Evolutionary conservation across 2,888 invertebrate genomes (phyloP).

Genomic region (Megalurothrips usitatus): DNA sequence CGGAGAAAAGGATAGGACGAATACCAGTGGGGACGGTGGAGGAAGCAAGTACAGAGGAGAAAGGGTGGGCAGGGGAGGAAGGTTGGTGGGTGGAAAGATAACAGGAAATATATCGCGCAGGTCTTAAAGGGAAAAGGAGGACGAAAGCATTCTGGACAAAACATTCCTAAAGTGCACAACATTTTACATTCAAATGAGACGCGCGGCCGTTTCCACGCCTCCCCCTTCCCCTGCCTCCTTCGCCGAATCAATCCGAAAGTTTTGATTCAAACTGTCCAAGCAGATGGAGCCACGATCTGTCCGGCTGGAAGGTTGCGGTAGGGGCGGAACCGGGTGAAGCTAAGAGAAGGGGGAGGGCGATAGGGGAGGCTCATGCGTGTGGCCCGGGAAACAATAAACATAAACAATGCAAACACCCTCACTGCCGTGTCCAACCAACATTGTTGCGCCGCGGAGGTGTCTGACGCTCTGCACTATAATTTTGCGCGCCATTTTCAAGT

Average conservation of each 20-base stretch:
- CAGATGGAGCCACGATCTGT: not conserved
- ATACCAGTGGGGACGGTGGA: too few relatives aligned
- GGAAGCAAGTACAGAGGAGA: too few relatives aligned
- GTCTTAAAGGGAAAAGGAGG: conserved; percentile 10
- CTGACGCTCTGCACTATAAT: conserved; percentile 7
- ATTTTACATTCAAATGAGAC: conserved; percentile 14
- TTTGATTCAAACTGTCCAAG: not conserved
- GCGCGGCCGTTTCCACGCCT: not conserved
- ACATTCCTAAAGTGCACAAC: not conserved
- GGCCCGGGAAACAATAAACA: not conserved
- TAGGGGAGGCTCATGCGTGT: not conserved
- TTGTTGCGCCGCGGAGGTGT: conserved; percentile 13
- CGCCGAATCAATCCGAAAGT: not conserved
- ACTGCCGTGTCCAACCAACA: conserved; percentile 8
- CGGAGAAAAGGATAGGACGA: not conserved
- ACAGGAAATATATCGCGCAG: conserved; percentile 23
- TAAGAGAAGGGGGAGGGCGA: not conserved
- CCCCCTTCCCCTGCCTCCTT: not conserved
- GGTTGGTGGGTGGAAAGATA: conserved; percentile 5
- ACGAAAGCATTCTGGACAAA: conserved; percentile 17
- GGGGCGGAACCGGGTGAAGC: not conserved
- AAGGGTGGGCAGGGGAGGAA: not conserved
- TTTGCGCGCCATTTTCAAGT: conserved; percentile 16
- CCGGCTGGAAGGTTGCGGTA: too few relatives aligned
- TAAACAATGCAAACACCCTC: not conserved